Evolutionary conservation across 2,113 vertebrate species (phyloP).

Genomic region (Antennarius striatus): DNA sequence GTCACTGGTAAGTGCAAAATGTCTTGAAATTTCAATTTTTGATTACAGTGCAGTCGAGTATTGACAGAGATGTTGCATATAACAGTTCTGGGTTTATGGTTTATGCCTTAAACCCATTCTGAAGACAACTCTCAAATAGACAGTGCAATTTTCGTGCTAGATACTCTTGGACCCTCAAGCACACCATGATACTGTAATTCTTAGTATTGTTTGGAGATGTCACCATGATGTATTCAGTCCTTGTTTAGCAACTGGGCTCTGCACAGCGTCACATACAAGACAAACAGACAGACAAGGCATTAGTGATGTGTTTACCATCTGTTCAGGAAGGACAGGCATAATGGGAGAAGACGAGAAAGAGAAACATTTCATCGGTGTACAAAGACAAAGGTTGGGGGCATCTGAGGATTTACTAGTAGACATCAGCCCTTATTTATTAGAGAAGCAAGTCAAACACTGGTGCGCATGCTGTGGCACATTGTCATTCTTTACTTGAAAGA

Average conservation of each 20-base stretch:
- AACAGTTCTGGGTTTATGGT: neutral
- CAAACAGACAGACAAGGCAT: constrained; percentile 63
- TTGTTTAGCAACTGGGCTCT: constrained; percentile 50
- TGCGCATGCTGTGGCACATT: constrained; percentile 10
- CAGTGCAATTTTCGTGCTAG: constrained; percentile 14
- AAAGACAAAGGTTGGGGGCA: constrained; percentile 1
- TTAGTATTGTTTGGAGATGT: constrained; percentile 38
- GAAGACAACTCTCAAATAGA: neutral
- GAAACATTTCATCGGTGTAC: constrained; percentile 50
- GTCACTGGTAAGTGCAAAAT: too few species aligned
- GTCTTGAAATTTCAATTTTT: too few species aligned
- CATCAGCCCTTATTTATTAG: constrained; percentile 39
- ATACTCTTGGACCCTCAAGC: neutral
- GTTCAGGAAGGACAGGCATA: constrained; percentile 61
- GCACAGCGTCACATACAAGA: constrained; percentile 48
- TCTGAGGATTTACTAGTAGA: constrained; percentile 47
- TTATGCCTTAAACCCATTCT: neutral
- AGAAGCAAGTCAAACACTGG: constrained; percentile 31
- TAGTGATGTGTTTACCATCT: constrained; percentile 71
- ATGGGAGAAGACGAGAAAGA: constrained; percentile 49
- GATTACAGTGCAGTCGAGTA: too few species aligned
- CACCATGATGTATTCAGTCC: constrained; percentile 43
- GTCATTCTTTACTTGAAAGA: constrained; percentile 15
- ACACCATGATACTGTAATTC: constrained; percentile 24
- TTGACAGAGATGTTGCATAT: neutral